Evolutionary conservation across 2,113 vertebrate species (phyloP).

Genomic region (Mixornis gularis): DNA sequence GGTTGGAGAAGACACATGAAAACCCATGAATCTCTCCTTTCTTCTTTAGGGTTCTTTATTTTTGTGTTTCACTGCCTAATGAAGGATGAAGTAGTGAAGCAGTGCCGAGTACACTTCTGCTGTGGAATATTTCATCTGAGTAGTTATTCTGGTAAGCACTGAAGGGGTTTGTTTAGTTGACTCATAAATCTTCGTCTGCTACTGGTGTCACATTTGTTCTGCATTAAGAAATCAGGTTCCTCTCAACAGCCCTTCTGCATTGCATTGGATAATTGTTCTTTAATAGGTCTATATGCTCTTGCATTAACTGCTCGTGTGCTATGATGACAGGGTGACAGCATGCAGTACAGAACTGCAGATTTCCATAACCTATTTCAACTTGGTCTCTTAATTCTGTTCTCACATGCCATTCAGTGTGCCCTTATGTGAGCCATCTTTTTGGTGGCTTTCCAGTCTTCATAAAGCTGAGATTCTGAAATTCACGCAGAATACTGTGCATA

Average conservation of each 20-base stretch:
- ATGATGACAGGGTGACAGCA: not conserved
- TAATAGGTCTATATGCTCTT: not conserved
- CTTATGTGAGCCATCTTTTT: not conserved
- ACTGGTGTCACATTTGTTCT: not conserved
- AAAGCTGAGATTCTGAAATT: not conserved
- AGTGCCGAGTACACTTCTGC: conserved; percentile 77
- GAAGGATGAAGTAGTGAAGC: conserved; percentile 84
- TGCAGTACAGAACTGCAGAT: not conserved
- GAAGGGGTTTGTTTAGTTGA: not conserved
- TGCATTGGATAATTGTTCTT: not conserved
- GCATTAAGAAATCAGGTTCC: not conserved
- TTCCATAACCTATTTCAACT: not conserved
- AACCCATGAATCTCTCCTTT: not conserved
- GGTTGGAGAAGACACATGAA: not conserved
- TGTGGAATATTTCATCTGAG: conserved; percentile 71
- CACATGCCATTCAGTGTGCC: not conserved
- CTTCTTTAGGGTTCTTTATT: conserved; percentile 79
- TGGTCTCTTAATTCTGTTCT: not conserved
- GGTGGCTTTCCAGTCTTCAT: not conserved
- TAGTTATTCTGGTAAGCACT: conserved; percentile 77
- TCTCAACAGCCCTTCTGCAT: not conserved
- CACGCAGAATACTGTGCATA: not conserved
- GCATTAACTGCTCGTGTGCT: not conserved
- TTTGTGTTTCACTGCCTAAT: conserved; percentile 88
- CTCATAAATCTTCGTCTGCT: not conserved